Evolutionary conservation across 2,888 invertebrate species (phyloP).

Genomic region (Venustoraphidia nigricollis): DNA sequence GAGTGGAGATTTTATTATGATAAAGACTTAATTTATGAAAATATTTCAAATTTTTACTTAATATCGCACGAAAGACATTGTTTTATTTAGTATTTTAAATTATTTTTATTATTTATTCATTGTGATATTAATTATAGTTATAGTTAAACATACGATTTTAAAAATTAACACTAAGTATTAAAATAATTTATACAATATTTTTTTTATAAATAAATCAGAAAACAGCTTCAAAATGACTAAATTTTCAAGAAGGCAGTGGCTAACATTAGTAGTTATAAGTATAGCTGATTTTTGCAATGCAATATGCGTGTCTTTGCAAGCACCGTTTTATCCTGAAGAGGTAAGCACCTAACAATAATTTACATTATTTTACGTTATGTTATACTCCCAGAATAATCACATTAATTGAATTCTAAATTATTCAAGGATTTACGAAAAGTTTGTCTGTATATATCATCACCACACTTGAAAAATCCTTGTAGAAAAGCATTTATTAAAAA

Average conservation of each 20-base stretch:
- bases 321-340: conserved; percentile 75
- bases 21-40: conserved; percentile 22
- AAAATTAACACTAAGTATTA: neutral
- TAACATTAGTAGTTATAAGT: conserved; percentile 61
- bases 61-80: neutral
- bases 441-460: too few species aligned
- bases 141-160: neutral
- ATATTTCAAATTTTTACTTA: conserved; percentile 20
- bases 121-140: neutral
- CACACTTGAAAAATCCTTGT: too few species aligned
- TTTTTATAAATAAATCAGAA: conserved; percentile 1
- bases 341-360: conserved; percentile 30
- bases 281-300: conserved; percentile 75
- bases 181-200: neutral
- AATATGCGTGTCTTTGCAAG: conserved; percentile 69
- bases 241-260: conserved; percentile 60
- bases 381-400: too few species aligned
- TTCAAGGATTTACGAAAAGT: too few species aligned
- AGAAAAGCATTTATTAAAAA: too few species aligned
- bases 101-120: conserved; percentile 2
- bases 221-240: conserved; percentile 33
- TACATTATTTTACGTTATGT: too few species aligned
- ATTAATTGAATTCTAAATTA: too few species aligned
- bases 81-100: neutral
- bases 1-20: conserved; percentile 24